These are phyloP conservation scores for Sarcophaga bullata DNA, from an alignment of 1,140 invertebrate species.

Conservation along the genomic window DNA sequence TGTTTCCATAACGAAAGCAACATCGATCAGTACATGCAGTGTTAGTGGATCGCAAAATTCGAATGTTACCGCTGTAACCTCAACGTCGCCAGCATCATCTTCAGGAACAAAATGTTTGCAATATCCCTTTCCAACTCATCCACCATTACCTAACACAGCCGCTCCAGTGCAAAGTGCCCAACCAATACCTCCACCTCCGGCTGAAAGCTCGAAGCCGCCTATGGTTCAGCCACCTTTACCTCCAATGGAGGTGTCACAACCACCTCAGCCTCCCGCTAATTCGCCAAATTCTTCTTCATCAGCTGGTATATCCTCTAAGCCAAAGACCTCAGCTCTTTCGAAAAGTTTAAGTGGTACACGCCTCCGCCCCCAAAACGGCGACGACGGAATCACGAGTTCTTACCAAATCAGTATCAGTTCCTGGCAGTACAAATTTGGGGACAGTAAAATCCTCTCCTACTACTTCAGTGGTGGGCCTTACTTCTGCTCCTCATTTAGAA, in stretches of 20 bases:
- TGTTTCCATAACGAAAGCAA: background rate
- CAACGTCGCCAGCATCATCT: conserved; percentile 49
- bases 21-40: background rate
- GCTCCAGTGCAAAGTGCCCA: conserved; percentile 56
- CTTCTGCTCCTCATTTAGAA: background rate
- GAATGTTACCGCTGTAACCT: background rate
- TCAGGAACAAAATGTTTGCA: conserved; percentile 72
- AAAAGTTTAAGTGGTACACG: conserved; percentile 61
- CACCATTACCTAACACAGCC: conserved; percentile 69
- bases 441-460: conserved; percentile 47
- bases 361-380: conserved; percentile 43
- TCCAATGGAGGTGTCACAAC: conserved; percentile 46
- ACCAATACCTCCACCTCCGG: conserved; percentile 53
- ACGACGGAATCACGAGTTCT: conserved; percentile 54
- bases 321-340: conserved; percentile 47
- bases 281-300: conserved; percentile 20
- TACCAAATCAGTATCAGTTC: conserved; percentile 65
- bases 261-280: conserved; percentile 43
- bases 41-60: conserved; percentile 12
- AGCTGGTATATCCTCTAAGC: conserved; percentile 34
- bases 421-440: conserved; percentile 66
- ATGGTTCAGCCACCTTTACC: conserved; percentile 38
- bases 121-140: conserved; percentile 84
- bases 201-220: conserved; percentile 29
- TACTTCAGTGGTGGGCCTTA: background rate